These are phyloP conservation scores for Muscicapa comitata DNA, from an alignment of 2,797 vertebrate genomes.

Conservation along the genomic window DNA sequence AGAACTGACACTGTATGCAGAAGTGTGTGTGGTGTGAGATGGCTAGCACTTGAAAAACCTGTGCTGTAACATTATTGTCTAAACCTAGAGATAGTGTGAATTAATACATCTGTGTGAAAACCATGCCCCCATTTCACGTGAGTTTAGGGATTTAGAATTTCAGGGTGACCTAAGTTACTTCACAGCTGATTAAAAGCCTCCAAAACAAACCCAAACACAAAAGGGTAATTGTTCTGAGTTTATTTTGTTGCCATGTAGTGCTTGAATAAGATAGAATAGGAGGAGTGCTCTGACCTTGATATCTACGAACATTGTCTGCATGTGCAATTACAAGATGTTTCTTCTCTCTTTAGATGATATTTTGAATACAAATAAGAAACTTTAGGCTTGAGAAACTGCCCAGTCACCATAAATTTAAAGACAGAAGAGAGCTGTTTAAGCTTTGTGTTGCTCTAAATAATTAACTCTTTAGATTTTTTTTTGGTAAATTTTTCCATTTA, in stretches of 20 bases:
- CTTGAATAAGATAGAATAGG: neutral
- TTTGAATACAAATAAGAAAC: neutral
- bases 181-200: neutral
- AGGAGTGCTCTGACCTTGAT: neutral
- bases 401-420: neutral
- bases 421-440: neutral
- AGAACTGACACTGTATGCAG: neutral
- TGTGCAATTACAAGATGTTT: neutral
- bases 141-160: neutral
- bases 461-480: neutral
- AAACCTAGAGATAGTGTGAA: neutral
- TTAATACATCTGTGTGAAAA: neutral
- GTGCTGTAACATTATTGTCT: neutral
- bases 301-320: neutral
- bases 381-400: neutral
- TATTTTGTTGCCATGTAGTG: neutral
- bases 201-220: neutral
- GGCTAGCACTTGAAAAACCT: neutral
- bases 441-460: neutral
- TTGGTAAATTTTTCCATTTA: neutral
- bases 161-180: neutral
- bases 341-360: neutral
- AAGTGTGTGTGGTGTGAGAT: neutral
- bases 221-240: neutral
- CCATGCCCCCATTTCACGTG: accelerated